Evolutionary conservation across 2,797 vertebrate species (phyloP).

Genomic region (Diplodus sargus): DNA sequence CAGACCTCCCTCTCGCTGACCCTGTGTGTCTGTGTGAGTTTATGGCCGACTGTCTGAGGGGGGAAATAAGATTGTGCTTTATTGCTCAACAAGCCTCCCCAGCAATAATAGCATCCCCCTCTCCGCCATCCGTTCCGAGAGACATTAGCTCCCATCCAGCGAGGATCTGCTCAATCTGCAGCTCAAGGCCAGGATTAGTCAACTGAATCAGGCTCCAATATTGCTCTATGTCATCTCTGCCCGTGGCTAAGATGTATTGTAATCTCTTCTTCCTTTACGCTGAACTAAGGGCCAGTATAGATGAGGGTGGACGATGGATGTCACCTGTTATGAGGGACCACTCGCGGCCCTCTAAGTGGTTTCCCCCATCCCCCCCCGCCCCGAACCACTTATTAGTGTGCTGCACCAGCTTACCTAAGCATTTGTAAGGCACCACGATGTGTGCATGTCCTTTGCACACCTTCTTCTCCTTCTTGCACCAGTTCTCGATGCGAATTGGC

Average conservation of each 20-base stretch:
- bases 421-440: slow-evolving; percentile 94
- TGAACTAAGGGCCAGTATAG: slow-evolving; percentile 18
- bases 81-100: slow-evolving; percentile 80
- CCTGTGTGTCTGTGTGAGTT: slow-evolving; percentile 73
- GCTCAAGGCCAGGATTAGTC: slow-evolving; percentile 76
- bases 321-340: slow-evolving; percentile 26
- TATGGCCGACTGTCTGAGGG: slow-evolving; percentile 74
- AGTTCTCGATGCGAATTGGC: slow-evolving; percentile 92
- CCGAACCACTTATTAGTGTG: not conserved
- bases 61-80: slow-evolving; percentile 82
- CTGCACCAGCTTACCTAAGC: slow-evolving; percentile 89
- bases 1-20: slow-evolving; percentile 62
- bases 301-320: not conserved
- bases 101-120: slow-evolving; percentile 72
- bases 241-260: slow-evolving; percentile 53
- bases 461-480: slow-evolving; percentile 95
- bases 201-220: slow-evolving; percentile 67
- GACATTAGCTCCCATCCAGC: slow-evolving; percentile 72
- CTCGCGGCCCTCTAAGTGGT: slow-evolving; percentile 33
- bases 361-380: slow-evolving; percentile 4
- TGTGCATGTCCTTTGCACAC: slow-evolving; percentile 93
- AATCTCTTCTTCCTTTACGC: slow-evolving; percentile 38
- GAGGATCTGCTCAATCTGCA: slow-evolving; percentile 72
- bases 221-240: slow-evolving; percentile 66
- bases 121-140: slow-evolving; percentile 59